Evolutionary conservation across 2,888 invertebrate genomes (phyloP).

Genomic region (Gordius sp.): DNA sequence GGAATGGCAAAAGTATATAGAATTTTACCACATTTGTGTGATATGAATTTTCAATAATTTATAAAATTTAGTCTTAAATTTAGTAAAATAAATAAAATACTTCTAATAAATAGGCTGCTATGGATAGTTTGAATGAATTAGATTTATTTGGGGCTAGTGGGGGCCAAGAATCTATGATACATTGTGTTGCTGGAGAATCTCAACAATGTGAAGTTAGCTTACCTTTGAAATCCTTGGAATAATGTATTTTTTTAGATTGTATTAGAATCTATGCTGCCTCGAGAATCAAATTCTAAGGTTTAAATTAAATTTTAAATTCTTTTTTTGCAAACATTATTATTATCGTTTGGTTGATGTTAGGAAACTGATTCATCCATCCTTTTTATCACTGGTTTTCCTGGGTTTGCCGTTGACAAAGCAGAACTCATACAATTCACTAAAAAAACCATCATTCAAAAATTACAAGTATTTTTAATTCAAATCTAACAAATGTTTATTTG

Average conservation of each 20-base stretch:
- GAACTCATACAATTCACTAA: conserved; percentile 57
- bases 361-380: conserved; percentile 78
- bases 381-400: conserved; percentile 82
- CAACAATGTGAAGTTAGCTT: conserved; percentile 57
- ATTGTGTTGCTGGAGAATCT: conserved; percentile 88
- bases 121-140: conserved; percentile 88
- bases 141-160: conserved; percentile 85
- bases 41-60: background rate
- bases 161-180: conserved; percentile 80
- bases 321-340: conserved; percentile 7
- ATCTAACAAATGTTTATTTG: no score
- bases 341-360: conserved; percentile 35
- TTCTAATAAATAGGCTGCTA: conserved; percentile 39
- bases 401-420: conserved; percentile 89
- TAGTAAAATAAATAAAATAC: background rate
- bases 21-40: background rate
- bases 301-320: conserved; percentile 15
- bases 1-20: conserved; percentile 65
- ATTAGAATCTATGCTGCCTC: conserved; percentile 40
- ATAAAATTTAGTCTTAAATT: background rate
- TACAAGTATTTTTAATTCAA: conserved; percentile 30
- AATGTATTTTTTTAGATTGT: conserved; percentile 39
- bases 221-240: background rate
- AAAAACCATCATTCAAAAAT: conserved; percentile 49
- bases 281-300: conserved; percentile 34